Conservation (phyloP, 2,888 invertebrate genomes). For the Cantharis rustica region DNA sequence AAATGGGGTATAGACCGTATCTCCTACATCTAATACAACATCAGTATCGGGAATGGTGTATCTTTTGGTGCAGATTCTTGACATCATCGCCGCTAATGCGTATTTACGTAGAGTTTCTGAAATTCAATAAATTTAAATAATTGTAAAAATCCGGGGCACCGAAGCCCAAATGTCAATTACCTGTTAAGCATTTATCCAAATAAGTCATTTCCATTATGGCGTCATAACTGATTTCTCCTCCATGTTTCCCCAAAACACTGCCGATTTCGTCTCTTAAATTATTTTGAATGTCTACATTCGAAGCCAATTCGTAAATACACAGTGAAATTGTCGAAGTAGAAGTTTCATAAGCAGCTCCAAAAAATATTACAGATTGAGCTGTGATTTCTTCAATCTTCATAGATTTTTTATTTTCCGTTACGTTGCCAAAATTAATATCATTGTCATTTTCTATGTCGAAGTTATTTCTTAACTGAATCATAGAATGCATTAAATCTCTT, state of each 20-base stretch:
- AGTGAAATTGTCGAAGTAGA: constrained; percentile 54
- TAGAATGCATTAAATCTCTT: neutral
- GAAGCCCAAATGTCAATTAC: constrained; percentile 35
- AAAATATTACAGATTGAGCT: constrained; percentile 42
- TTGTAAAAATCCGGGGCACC: too few species aligned
- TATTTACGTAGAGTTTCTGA: constrained; percentile 45
- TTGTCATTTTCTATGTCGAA: neutral
- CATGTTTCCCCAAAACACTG: constrained; percentile 47
- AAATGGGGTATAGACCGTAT: constrained; percentile 36
- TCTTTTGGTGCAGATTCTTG: constrained; percentile 37
- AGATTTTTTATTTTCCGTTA: neutral
- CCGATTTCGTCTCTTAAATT: constrained; percentile 54
- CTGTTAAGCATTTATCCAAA: constrained; percentile 54
- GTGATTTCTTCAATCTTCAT: constrained; percentile 18
- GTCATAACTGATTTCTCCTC: constrained; percentile 56
- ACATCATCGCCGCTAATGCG: constrained; percentile 40
- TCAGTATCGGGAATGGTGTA: constrained; percentile 42
- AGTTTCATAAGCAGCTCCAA: constrained; percentile 50
- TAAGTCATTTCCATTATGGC: constrained; percentile 57
- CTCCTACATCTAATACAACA: constrained; percentile 36
- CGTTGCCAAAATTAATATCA: neutral
- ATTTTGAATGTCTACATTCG: constrained; percentile 55
- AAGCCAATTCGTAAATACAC: constrained; percentile 58
- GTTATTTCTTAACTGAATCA: neutral
- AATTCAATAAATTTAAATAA: constrained; percentile 6